Base-by-base conservation (phyloP, 23 tunicate species). In the Ciona savignyi region DNA sequence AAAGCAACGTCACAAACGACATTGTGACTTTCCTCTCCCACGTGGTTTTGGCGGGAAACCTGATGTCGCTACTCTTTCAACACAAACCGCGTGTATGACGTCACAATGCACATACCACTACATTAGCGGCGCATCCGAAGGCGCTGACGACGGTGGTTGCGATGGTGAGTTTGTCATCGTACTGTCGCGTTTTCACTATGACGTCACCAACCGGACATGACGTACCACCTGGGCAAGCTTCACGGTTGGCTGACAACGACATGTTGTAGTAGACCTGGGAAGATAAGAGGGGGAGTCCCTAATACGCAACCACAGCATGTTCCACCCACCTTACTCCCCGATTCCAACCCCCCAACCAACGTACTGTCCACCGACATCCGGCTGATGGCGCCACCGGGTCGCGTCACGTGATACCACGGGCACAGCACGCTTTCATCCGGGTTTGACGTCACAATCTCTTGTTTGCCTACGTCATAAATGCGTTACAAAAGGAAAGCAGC, bases 261-360 rank as follows among this genome's bases (percentile, higher is more conserved):
- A 91, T 35, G 65, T 80, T 76, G 80, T 91, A 91, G 65, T 63
- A 27, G 6, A 91, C 97, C 97, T 91, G 75, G 32, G 74, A 22
- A 4, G 67, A 49, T 11, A 20, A 49, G n/a, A n/a, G n/a, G n/a
- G n/a, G n/a, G n/a, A n/a, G n/a, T n/a, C n/a, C n/a, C n/a, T n/a
- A n/a, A n/a, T n/a, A n/a, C n/a, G n/a, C n/a, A n/a, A n/a, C n/a
- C n/a, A n/a, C n/a, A n/a, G 61, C 20, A 49, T 11, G 20, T 22
- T 32, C 3, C 25, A 25, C 78, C 0, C 19, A 81, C 86, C 32
- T 66, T 49, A 79, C 70, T 72, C 25, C 95, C 95, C 0, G 95
- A 87, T 30, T 76, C 42, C 24, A 87, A 33, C 3, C 75, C 79
- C 23, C 65, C 78, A 31, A 83, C 71, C 1, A 63, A 23, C 11